Percentiles rank a stretch among this genome's conserved stretches.
Conservation (phyloP, 2,113 vertebrate species). For the Mastomys natalensis region DNA sequence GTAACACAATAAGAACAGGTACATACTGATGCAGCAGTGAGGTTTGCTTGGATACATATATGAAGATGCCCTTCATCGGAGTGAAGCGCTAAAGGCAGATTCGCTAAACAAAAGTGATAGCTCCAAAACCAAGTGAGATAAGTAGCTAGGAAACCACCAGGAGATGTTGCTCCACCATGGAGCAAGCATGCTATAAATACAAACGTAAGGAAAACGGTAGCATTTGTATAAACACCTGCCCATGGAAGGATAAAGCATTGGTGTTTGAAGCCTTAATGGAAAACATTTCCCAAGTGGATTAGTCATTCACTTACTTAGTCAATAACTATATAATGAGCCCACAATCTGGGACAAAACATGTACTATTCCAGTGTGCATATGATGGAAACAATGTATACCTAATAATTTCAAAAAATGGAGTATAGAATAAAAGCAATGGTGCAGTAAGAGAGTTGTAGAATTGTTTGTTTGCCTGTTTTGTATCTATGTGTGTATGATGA, state of each 20-base stretch:
- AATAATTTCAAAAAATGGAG: neutral
- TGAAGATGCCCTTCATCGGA: neutral
- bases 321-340: neutral
- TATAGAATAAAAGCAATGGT: neutral
- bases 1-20: neutral
- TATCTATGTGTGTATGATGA: neutral
- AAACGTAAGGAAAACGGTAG: neutral
- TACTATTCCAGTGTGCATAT: neutral
- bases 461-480: neutral
- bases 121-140: neutral
- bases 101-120: neutral
- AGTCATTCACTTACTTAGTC: neutral
- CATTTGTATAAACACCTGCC: neutral
- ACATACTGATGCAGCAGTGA: neutral
- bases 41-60: neutral
- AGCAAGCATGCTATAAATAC: neutral
- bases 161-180: neutral
- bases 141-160: neutral
- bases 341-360: neutral
- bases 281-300: neutral
- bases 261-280: neutral
- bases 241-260: neutral
- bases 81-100: neutral
- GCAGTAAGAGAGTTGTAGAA: neutral
- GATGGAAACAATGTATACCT: neutral